These are phyloP conservation scores for Brachypodius melanocephalos DNA, from an alignment of 2,113 vertebrate genomes.

Conservation along the genomic window DNA sequence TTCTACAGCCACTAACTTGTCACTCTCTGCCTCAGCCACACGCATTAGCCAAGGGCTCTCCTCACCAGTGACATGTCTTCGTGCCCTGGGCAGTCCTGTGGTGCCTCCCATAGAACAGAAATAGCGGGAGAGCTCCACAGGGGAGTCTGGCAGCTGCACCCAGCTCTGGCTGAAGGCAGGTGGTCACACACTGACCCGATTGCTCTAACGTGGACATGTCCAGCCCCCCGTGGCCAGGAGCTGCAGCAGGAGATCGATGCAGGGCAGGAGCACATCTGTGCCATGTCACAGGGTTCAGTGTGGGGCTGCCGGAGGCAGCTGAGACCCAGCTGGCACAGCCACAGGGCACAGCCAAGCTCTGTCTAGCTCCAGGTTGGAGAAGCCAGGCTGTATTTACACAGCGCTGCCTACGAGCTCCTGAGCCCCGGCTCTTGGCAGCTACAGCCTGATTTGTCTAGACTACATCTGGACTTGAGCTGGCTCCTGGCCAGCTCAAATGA, in stretches of 20 bases:
- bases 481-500: slow-evolving; percentile 7
- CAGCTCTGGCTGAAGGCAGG: background rate
- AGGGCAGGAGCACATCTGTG: background rate
- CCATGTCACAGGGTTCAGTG: fast-evolving
- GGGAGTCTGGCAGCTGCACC: background rate
- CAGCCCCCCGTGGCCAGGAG: fast-evolving
- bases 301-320: background rate
- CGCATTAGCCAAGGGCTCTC: background rate
- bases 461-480: slow-evolving; percentile 36
- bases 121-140: background rate
- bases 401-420: background rate
- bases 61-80: background rate
- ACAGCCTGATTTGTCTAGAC: slow-evolving; percentile 39
- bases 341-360: background rate
- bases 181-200: background rate
- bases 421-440: background rate
- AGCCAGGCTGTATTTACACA: background rate
- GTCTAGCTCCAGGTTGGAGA: background rate
- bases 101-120: background rate
- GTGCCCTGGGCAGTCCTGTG: background rate
- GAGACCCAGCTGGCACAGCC: background rate
- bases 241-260: background rate
- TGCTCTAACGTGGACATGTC: fast-evolving
- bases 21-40: background rate
- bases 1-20: background rate